Evolutionary conservation across 2,113 vertebrate species (phyloP).

Genomic region (Hypocryptadius cinnamomeus): DNA sequence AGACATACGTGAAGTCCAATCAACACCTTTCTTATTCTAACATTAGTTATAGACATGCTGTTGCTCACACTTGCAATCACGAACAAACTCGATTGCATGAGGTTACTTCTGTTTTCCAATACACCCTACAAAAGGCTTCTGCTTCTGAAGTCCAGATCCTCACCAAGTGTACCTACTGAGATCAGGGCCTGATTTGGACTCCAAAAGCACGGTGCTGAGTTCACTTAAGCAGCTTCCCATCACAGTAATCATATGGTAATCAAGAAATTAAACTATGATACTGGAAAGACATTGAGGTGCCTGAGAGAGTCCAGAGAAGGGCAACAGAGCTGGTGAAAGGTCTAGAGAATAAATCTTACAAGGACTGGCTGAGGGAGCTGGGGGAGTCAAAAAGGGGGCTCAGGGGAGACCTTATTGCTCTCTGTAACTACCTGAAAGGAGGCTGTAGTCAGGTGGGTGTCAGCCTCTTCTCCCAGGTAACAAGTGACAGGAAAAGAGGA

Average conservation of each 20-base stretch:
- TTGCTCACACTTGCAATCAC: neutral
- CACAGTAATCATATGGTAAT: neutral
- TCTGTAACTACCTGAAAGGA: neutral
- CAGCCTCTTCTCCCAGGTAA: neutral
- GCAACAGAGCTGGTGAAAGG: neutral
- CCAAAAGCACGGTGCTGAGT: neutral
- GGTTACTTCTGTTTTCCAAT: neutral
- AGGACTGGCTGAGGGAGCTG: neutral
- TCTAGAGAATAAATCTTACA: neutral
- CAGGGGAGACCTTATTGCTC: neutral
- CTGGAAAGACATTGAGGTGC: neutral
- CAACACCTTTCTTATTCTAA: neutral
- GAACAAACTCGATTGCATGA: neutral
- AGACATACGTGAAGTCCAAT: neutral
- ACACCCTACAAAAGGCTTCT: neutral
- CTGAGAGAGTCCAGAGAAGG: neutral
- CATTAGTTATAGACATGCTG: neutral
- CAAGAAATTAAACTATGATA: neutral
- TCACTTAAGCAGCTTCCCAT: neutral
- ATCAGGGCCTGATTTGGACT: neutral
- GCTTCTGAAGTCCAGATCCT: neutral
- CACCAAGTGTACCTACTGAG: neutral
- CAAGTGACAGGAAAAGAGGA: neutral
- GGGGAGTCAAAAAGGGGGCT: fast-evolving
- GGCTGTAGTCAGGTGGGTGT: neutral